Percentiles rank a stretch among this genome's conserved stretches.
Evolutionary conservation across 2,888 invertebrate genomes (phyloP).

Genomic region (Proisotoma minuta): DNA sequence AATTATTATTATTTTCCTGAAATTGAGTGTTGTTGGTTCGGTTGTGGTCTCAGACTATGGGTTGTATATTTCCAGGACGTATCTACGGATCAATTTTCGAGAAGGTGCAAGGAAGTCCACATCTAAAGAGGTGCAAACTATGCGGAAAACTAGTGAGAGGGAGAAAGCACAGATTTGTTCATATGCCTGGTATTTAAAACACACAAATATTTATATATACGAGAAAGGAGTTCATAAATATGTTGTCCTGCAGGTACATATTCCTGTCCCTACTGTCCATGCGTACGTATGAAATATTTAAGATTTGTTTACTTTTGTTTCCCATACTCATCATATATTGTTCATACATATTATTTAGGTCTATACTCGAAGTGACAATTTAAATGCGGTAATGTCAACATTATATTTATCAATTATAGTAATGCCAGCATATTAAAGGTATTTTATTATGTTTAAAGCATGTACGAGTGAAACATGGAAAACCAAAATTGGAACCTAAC

Average conservation of each 20-base stretch:
- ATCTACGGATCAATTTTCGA: slow-evolving; percentile 48
- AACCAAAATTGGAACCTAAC: slow-evolving; percentile 41
- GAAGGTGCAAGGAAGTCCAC: slow-evolving; percentile 47
- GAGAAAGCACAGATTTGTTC: slow-evolving; percentile 41
- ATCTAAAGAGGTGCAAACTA: slow-evolving; percentile 47
- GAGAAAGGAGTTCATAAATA: too few species aligned
- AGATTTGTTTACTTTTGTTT: background rate
- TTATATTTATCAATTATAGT: too few species aligned
- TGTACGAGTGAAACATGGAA: slow-evolving; percentile 45
- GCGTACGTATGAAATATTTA: slow-evolving; percentile 27
- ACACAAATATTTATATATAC: too few species aligned
- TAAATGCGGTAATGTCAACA: too few species aligned
- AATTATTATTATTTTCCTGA: background rate
- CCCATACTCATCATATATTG: background rate
- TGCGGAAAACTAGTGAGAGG: slow-evolving; percentile 47
- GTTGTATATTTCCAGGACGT: slow-evolving; percentile 44
- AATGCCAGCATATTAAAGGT: too few species aligned
- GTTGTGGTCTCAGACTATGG: slow-evolving; percentile 27
- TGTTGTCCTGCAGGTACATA: slow-evolving; percentile 40
- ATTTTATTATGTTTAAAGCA: too few species aligned
- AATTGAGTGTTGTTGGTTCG: background rate
- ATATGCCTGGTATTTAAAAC: slow-evolving; percentile 48
- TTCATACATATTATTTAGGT: slow-evolving; percentile 18
- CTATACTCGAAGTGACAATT: slow-evolving; percentile 47
- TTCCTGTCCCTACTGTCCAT: slow-evolving; percentile 44